These are phyloP conservation scores for Diplogasteroides magnus DNA, from an alignment of 1,140 invertebrate species.

Conservation along the genomic window DNA sequence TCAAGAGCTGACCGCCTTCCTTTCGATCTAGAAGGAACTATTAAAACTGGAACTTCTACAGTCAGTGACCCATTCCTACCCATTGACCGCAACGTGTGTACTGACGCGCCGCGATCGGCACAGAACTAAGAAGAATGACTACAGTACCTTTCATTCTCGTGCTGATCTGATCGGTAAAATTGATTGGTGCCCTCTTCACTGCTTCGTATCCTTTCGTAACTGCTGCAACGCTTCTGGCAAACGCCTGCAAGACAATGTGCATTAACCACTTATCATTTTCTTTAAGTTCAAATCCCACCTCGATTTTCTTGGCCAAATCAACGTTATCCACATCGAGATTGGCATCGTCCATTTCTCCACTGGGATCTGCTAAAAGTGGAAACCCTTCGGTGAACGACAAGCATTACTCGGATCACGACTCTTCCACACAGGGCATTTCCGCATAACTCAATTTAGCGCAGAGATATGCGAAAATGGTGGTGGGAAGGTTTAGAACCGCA, in stretches of 20 bases:
- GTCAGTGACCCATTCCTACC: too few species aligned
- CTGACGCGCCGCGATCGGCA: too few species aligned
- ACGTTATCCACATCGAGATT: background rate
- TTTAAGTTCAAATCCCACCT: background rate
- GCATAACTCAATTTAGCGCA: too few species aligned
- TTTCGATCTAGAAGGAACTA: background rate
- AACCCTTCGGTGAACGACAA: too few species aligned
- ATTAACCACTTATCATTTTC: background rate
- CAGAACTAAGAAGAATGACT: too few species aligned
- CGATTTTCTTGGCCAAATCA: background rate
- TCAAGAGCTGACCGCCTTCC: background rate
- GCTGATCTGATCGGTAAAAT: background rate
- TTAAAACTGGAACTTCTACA: too few species aligned
- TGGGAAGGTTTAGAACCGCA: too few species aligned
- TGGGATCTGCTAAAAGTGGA: background rate
- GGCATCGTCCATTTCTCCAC: background rate
- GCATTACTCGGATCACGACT: too few species aligned
- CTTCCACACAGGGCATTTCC: too few species aligned
- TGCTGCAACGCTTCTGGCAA: background rate
- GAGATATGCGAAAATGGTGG: too few species aligned
- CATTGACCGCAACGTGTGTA: too few species aligned
- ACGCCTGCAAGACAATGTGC: background rate
- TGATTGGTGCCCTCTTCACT: background rate
- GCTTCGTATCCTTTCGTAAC: background rate
- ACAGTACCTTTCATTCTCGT: background rate